Base-by-base conservation (phyloP, 2,797 vertebrate species). In the Tapirus indicus region DNA sequence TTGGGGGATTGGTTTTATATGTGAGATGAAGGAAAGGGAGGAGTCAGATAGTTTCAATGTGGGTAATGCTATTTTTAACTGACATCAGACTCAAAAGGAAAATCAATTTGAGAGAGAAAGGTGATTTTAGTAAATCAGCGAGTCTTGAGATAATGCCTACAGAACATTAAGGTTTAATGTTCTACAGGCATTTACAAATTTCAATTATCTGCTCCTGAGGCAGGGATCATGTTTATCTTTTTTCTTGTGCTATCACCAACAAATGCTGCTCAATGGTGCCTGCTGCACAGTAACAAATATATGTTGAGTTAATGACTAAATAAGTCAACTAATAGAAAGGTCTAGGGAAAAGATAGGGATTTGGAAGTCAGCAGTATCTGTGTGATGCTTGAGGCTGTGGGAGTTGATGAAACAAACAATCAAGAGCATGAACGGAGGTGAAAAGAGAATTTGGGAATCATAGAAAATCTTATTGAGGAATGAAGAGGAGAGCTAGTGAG, bases 271-370 rank as follows among this genome's bases (percentile, higher is more conserved):
- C 35, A 14, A 56, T 14, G 66, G 7, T 86, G 29, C 62, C 52
- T 71, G 16, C 41, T 92, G 47, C 35, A n/a, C 38, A 78, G 56
- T 68, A 78, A 35, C 72, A 89, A 71, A 56, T n/a, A 29, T 6
- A 83, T 82, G 44, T 47, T 58, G 35, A 90, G 6, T 78, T 91
- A 97, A 82, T 29, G 83, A 69, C 20, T 60, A 66, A 93, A 44
- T 72, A 58, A 75, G 23, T 91, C 35, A 74, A 77, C 13, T 64
- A 47, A 35, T 32, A 83, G 41, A 83, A 80, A 49, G 9, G 2
- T 69, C 69, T 95, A 60, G 3, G 38, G 38, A 86, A 29, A 17
- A 83, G 64, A 62, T 2, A 64, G 41, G 18, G 32, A 49, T 72
- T 72, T 86, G 47, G 14, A 92, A 89, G 49, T 66, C 35, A 60